These are phyloP conservation scores for Zaprionus camerounensis DNA, from an alignment of 1,140 invertebrate genomes.

Conservation along the genomic window DNA sequence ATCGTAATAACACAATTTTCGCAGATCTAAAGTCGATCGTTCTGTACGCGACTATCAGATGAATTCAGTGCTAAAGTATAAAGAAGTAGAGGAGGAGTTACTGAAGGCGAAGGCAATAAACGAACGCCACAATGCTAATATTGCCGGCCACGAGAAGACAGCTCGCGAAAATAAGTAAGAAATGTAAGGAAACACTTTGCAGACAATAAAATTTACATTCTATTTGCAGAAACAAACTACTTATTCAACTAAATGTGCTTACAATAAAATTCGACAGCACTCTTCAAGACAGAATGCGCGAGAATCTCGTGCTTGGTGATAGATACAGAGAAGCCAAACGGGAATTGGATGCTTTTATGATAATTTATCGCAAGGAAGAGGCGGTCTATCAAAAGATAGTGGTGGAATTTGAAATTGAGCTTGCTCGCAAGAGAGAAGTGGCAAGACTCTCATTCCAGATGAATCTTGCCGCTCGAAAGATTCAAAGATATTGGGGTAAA, in stretches of 20 bases:
- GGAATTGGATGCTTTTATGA: background rate
- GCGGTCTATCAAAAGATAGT: background rate
- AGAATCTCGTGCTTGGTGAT: background rate
- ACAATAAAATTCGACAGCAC: background rate
- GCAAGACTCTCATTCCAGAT: background rate
- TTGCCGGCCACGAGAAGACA: background rate
- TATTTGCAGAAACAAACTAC: background rate
- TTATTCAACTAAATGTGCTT: background rate
- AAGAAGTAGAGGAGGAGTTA: background rate
- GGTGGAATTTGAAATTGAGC: background rate
- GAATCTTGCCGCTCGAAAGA: background rate
- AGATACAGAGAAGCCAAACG: background rate
- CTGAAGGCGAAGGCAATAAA: background rate
- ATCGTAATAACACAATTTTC: no score
- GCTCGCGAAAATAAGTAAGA: background rate
- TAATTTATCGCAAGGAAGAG: background rate
- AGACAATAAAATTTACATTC: background rate
- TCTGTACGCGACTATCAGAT: background rate
- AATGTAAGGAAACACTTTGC: background rate
- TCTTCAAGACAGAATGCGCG: background rate
- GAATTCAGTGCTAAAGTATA: background rate
- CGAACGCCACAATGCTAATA: background rate
- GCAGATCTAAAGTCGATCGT: no score
- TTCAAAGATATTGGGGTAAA: background rate
- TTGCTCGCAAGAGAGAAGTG: background rate